Percentiles rank a stretch among this genome's conserved stretches.
Conservation (phyloP, 2,888 invertebrate genomes). For the Chrysomela aeneicollis region DNA sequence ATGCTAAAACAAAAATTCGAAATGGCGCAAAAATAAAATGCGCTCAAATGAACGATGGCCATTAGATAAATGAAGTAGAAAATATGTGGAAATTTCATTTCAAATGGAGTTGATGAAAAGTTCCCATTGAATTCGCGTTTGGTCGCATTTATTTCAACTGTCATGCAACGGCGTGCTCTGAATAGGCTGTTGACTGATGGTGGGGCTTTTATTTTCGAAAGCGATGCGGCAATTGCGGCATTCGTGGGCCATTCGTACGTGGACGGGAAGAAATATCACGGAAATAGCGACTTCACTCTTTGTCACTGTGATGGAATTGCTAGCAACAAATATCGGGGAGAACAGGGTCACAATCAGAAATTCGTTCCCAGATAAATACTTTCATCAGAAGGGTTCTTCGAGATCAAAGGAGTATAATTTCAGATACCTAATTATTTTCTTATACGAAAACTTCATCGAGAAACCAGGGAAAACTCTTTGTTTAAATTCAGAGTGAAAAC, state of each 20-base stretch:
- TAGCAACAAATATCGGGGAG: not conserved
- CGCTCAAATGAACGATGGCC: constrained; percentile 7
- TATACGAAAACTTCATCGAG: too few relatives aligned
- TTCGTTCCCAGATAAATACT: too few relatives aligned
- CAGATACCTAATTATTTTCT: too few relatives aligned
- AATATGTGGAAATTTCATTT: constrained; percentile 22
- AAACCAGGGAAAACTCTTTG: too few relatives aligned
- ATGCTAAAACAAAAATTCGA: not conserved
- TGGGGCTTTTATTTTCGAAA: constrained; percentile 26
- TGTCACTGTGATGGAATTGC: not conserved
- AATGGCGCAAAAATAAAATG: constrained; percentile 3
- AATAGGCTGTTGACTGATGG: constrained; percentile 24
- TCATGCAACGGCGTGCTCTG: constrained; percentile 15
- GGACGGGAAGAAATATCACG: not conserved
- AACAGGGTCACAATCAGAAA: too few relatives aligned
- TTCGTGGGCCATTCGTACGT: not conserved
- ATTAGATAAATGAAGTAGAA: constrained; percentile 18
- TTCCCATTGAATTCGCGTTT: constrained; percentile 23
- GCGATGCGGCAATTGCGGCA: constrained; percentile 20
- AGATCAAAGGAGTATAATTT: too few relatives aligned
- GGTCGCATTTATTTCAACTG: constrained; percentile 28
- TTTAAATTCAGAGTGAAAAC: too few relatives aligned
- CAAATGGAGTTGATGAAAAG: constrained; percentile 21
- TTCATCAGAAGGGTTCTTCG: too few relatives aligned
- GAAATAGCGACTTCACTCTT: not conserved